Conservation (phyloP, 2,888 invertebrate species). For the Augiades crinisus region DNA sequence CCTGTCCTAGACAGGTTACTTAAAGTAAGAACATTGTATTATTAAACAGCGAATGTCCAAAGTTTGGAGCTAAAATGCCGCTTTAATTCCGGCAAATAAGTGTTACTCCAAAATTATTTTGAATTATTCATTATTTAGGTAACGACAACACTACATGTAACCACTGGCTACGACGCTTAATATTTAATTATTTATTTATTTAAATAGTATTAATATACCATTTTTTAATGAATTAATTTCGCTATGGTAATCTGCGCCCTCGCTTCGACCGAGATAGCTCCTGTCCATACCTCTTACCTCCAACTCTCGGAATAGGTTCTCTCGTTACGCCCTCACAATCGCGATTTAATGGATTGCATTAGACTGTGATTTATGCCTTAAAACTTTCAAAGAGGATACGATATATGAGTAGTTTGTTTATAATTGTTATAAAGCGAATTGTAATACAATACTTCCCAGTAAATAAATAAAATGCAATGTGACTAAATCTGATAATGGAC, state of each 20-base stretch:
- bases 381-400: constrained; percentile 12
- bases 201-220: constrained; percentile 73
- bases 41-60: constrained; percentile 46
- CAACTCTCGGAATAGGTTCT: not conserved
- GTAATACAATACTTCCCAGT: no score
- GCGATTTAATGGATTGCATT: no score
- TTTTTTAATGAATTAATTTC: constrained; percentile 56
- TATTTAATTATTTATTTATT: constrained; percentile 61
- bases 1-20: constrained; percentile 40
- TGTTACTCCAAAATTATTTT: constrained; percentile 50
- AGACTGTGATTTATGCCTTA: no score
- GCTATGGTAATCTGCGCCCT: constrained; percentile 62
- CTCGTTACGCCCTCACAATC: no score
- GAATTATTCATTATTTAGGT: constrained; percentile 50
- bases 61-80: constrained; percentile 42
- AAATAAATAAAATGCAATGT: not conserved
- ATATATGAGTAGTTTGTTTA: no score
- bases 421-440: no score
- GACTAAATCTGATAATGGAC: constrained; percentile 16
- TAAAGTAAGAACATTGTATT: constrained; percentile 32
- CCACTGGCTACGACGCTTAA: constrained; percentile 76
- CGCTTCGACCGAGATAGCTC: constrained; percentile 49
- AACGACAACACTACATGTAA: constrained; percentile 76
- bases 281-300: not conserved
- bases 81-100: constrained; percentile 48